Evolutionary conservation across 2,888 invertebrate genomes (phyloP).

Genomic region (Unio delphinus): DNA sequence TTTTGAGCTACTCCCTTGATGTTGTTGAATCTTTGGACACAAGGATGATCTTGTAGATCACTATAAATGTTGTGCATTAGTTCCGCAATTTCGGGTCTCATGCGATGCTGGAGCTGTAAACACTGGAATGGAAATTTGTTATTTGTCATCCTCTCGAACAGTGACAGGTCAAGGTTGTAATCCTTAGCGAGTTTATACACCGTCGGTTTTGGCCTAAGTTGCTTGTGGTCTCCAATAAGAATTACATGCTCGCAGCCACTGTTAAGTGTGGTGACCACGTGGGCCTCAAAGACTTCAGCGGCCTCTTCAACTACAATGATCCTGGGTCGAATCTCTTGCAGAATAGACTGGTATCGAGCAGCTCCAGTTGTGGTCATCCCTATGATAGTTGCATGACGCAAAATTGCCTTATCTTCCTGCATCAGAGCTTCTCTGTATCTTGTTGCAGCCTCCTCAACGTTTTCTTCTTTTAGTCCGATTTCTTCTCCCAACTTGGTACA

Average conservation of each 20-base stretch:
- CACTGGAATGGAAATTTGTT: conserved; percentile 77
- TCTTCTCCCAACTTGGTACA: conserved; percentile 25
- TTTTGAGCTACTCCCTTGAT: conserved; percentile 53
- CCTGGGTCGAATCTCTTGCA: conserved; percentile 65
- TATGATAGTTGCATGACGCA: conserved; percentile 57
- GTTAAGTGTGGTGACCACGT: conserved; percentile 84
- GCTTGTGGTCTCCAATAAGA: conserved; percentile 87
- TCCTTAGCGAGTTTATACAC: conserved; percentile 79
- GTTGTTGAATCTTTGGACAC: conserved; percentile 42
- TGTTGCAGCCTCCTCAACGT: conserved; percentile 44
- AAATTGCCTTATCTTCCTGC: conserved; percentile 60
- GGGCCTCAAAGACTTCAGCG: conserved; percentile 88
- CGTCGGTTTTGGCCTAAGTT: conserved; percentile 82
- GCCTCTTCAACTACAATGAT: conserved; percentile 85
- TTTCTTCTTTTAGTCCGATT: conserved; percentile 36
- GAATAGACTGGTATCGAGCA: conserved; percentile 58
- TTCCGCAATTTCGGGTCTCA: conserved; percentile 66
- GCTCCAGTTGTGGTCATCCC: conserved; percentile 70
- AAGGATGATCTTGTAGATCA: conserved; percentile 45
- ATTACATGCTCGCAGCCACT: conserved; percentile 84
- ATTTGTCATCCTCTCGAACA: conserved; percentile 85
- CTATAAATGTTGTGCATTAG: conserved; percentile 55
- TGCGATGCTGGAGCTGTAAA: conserved; percentile 77
- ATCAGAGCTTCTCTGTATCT: conserved; percentile 41
- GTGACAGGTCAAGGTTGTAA: conserved; percentile 82